Evolutionary conservation across 2,113 vertebrate species (phyloP).

Genomic region (Syngnathus scovelli): DNA sequence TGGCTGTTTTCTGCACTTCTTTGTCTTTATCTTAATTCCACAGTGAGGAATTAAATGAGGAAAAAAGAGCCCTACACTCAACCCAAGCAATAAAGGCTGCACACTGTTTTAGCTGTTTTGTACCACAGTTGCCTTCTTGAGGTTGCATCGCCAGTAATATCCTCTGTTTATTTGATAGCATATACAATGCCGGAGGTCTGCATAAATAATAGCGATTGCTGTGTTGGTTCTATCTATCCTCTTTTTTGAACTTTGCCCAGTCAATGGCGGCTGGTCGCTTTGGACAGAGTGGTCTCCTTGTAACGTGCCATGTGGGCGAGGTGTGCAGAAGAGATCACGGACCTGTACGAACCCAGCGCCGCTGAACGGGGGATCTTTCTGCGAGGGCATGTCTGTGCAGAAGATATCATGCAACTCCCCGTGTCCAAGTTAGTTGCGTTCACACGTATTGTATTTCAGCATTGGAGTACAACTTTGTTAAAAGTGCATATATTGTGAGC

Average conservation of each 20-base stretch:
- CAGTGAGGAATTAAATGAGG: constrained; percentile 35
- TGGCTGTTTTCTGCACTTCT: constrained; percentile 33
- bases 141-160: constrained; percentile 37
- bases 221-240: constrained; percentile 10
- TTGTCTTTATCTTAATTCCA: constrained; percentile 39
- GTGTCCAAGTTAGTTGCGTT: constrained; percentile 76
- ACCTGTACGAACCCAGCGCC: constrained; percentile 94
- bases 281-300: constrained; percentile 94
- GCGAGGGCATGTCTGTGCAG: constrained; percentile 91
- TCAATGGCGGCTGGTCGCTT: constrained; percentile 92
- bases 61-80: constrained; percentile 26
- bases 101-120: constrained; percentile 30
- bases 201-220: background rate
- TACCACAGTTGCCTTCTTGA: constrained; percentile 13
- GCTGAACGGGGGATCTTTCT: constrained; percentile 90
- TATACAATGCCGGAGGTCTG: constrained; percentile 23
- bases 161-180: constrained; percentile 17
- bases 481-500: background rate
- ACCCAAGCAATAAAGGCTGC: constrained; percentile 7
- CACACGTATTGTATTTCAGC: constrained; percentile 27
- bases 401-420: constrained; percentile 88
- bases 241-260: constrained; percentile 58
- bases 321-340: constrained; percentile 88
- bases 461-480: background rate
- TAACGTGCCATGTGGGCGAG: constrained; percentile 86